Conservation (phyloP, 1,140 invertebrate genomes). For the Drosophila tropicalis region DNA sequence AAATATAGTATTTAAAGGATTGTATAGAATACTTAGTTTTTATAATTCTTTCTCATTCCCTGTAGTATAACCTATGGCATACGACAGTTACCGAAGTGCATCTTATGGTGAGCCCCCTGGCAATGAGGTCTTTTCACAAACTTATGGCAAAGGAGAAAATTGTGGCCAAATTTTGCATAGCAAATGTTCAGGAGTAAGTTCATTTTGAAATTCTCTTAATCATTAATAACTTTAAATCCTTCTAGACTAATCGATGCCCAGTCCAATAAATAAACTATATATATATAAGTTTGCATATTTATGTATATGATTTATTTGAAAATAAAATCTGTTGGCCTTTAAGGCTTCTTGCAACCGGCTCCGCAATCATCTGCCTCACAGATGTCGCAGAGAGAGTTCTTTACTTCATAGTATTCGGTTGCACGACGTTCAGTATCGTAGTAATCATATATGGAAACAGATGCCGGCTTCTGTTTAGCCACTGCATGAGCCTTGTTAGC, state of each 20-base stretch:
- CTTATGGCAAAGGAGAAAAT: constrained; percentile 15
- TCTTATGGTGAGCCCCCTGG: constrained; percentile 45
- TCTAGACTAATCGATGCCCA: constrained; percentile 27
- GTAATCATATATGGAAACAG: constrained; percentile 96
- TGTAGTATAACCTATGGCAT: constrained; percentile 54
- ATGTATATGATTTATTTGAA: constrained; percentile 1
- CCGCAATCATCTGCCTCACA: constrained; percentile 89
- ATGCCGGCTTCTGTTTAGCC: constrained; percentile 92
- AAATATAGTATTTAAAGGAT: no score
- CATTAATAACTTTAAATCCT: background rate
- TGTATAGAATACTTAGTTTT: no score
- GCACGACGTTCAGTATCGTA: constrained; percentile 91
- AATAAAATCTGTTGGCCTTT: background rate
- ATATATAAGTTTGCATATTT: background rate
- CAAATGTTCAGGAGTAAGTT: constrained; percentile 58
- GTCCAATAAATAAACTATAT: background rate
- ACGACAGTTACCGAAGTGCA: constrained; percentile 17
- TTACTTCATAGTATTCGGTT: constrained; percentile 89
- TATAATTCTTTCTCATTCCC: background rate
- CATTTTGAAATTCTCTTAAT: background rate
- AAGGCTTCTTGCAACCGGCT: constrained; percentile 77
- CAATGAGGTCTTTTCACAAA: constrained; percentile 17
- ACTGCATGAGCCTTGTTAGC: constrained; percentile 93
- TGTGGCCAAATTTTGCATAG: constrained; percentile 32
- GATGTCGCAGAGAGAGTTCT: constrained; percentile 89